Conservation (phyloP, 2,888 invertebrate genomes). For the Tinea trinotella region DNA sequence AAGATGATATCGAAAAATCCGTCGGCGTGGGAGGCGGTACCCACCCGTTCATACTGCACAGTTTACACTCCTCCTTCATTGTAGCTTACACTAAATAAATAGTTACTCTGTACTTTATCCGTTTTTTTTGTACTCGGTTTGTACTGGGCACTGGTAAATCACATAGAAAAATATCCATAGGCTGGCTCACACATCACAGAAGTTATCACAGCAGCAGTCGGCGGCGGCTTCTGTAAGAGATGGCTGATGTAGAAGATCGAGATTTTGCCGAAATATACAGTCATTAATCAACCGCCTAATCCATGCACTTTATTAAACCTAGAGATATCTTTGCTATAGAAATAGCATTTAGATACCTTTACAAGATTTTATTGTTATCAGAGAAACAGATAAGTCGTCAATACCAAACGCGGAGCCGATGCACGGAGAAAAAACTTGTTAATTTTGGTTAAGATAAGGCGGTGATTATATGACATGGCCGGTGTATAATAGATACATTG, state of each 20-base stretch:
- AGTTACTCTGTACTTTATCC: conserved; percentile 29
- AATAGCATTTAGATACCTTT: neutral
- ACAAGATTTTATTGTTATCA: neutral
- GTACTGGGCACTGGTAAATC: conserved; percentile 71
- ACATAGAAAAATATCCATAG: conserved; percentile 70
- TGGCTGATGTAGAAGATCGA: neutral
- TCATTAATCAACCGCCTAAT: neutral
- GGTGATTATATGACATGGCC: conserved; percentile 34
- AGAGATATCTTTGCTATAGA: no score
- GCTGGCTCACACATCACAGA: conserved; percentile 66
- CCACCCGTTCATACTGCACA: conserved; percentile 64
- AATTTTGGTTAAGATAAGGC: conserved; percentile 22
- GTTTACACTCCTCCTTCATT: conserved; percentile 69
- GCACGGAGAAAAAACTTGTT: neutral
- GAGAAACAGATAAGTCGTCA: neutral
- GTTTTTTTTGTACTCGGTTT: conserved; percentile 72
- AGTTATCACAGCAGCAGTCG: conserved; percentile 64
- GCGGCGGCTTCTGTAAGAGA: conserved; percentile 25
- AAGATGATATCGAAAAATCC: conserved; percentile 64
- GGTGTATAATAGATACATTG: conserved; percentile 30
- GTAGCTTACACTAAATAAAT: conserved; percentile 20
- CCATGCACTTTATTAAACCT: no score
- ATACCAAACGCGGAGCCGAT: neutral
- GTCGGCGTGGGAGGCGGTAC: conserved; percentile 46
- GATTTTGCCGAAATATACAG: neutral